A percentile compares a stretch with the other conserved stretches of the same genome.
phyloP scores from a whole-genome alignment of 2,113 vertebrate genomes.

The Sisor rabdophorus region DNA sequence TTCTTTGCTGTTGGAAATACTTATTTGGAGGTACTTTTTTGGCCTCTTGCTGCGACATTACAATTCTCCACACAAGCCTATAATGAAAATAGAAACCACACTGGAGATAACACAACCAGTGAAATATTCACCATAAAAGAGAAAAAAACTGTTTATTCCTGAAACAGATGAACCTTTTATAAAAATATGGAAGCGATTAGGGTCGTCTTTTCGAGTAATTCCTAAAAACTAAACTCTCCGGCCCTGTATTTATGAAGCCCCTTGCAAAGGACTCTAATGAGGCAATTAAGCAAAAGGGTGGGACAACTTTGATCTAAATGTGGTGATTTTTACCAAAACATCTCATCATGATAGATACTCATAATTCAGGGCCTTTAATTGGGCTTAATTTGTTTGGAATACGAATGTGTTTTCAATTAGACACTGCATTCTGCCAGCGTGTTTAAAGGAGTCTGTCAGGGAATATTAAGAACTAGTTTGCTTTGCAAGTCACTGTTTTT shows the following conservation, averaged over 20 bases:
- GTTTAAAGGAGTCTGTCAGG: slow-evolving; percentile 97
- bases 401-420: slow-evolving; percentile 99
- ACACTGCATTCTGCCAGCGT: slow-evolving; percentile 80
- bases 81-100: slow-evolving; percentile 67
- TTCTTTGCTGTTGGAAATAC: slow-evolving; percentile 20
- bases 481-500: slow-evolving; percentile 91
- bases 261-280: slow-evolving; percentile 93
- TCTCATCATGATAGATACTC: slow-evolving; percentile 96
- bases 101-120: slow-evolving; percentile 59
- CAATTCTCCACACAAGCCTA: slow-evolving; percentile 5
- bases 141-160: slow-evolving; percentile 68
- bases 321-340: slow-evolving; percentile 99
- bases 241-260: slow-evolving; percentile 86
- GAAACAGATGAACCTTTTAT: slow-evolving; percentile 75
- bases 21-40: slow-evolving; percentile 15
- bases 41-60: slow-evolving; percentile 12
- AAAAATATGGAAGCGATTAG: slow-evolving; percentile 98
- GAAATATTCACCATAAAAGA: slow-evolving; percentile 60
- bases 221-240: slow-evolving; percentile 86
- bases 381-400: slow-evolving; percentile 99
- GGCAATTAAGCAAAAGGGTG: slow-evolving; percentile 95
- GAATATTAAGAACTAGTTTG: slow-evolving; percentile 97
- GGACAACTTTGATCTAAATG: slow-evolving; percentile 97
- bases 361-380: slow-evolving; percentile 99
- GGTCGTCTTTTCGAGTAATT: slow-evolving; percentile 91